Conservation (phyloP, 2,797 vertebrate genomes). For the Erethizon dorsatum region DNA sequence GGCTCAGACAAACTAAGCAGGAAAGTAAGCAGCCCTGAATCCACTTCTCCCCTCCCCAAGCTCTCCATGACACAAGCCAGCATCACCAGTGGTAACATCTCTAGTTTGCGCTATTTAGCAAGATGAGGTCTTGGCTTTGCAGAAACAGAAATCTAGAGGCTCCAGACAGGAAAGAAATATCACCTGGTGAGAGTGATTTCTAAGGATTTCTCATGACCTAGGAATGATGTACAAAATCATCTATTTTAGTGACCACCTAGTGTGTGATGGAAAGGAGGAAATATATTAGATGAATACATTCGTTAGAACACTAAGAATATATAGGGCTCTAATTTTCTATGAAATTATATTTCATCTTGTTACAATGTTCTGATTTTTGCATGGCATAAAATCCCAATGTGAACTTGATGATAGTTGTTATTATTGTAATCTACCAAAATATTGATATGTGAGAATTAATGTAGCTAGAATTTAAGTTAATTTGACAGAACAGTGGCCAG, state of each 20-base stretch:
- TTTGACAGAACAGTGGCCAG: neutral
- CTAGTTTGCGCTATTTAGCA: neutral
- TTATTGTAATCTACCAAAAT: slow-evolving; percentile 53
- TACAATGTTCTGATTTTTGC: neutral
- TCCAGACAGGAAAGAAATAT: neutral
- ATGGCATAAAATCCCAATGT: neutral
- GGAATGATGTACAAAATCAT: neutral
- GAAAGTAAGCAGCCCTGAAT: neutral
- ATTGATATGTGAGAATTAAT: slow-evolving; percentile 28
- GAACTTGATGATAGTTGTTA: slow-evolving; percentile 6
- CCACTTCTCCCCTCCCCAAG: neutral
- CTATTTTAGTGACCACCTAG: neutral
- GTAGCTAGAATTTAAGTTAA: slow-evolving; percentile 7
- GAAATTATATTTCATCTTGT: slow-evolving; percentile 43
- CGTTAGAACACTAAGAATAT: neutral
- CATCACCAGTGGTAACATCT: neutral
- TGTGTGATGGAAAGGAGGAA: neutral
- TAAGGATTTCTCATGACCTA: neutral
- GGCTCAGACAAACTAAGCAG: neutral
- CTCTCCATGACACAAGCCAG: neutral
- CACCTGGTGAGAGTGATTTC: neutral
- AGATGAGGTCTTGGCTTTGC: neutral
- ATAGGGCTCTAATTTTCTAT: neutral
- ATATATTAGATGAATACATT: neutral
- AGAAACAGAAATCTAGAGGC: neutral